Evolutionary conservation across 1,140 invertebrate genomes (phyloP), one percentile per base, ranked within the genome.

Genomic region (Cyclina sinensis): DNA sequence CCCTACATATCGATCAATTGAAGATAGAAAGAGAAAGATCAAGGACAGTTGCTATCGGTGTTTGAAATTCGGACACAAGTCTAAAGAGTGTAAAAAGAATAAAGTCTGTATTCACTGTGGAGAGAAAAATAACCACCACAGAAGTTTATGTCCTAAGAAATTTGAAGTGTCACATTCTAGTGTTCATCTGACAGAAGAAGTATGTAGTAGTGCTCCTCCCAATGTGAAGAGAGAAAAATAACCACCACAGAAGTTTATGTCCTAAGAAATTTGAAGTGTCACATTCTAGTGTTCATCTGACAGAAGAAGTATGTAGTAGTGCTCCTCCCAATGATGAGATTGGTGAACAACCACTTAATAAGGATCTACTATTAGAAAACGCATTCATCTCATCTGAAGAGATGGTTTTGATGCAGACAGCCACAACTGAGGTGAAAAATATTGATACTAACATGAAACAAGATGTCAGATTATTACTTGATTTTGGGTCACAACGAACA

Each of bases 381-480:
- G 59, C n/a, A 51, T 46, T 90, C 3, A 27, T 85, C 2, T 85
- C 88, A 43, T 70, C 82, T 11, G 51, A 51, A 24, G 73, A 79
- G 43, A 89, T 85, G 76, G 80, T 89, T 16, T 32, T 89, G 43
- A n/a, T n/a, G n/a, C n/a, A n/a, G n/a, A n/a, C n/a, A n/a, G n/a
- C n/a, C n/a, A n/a, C n/a, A n/a, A n/a, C 43, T 46, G 74, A 70
- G 54, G 59, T 83, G 12, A 35, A 9, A 24, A 89, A 83, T n/a
- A 24, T 24, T 3, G 30, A 39, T 4, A 5, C 0, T 16, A 35
- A 12, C 30, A 32, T 37, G 21, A 32, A 12, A 21, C 14, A 86
- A 27, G 37, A 11, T 24, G 54, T 73, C 4, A 76, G 76, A 30
- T 0, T 86, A 30, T n/a, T n/a, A n/a, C n/a, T n/a, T n/a, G n/a